A percentile compares a stretch with the other conserved stretches of the same genome.
These are phyloP conservation scores for Achroia grisella DNA, from an alignment of 1,140 invertebrate genomes.

Conservation along the genomic window DNA sequence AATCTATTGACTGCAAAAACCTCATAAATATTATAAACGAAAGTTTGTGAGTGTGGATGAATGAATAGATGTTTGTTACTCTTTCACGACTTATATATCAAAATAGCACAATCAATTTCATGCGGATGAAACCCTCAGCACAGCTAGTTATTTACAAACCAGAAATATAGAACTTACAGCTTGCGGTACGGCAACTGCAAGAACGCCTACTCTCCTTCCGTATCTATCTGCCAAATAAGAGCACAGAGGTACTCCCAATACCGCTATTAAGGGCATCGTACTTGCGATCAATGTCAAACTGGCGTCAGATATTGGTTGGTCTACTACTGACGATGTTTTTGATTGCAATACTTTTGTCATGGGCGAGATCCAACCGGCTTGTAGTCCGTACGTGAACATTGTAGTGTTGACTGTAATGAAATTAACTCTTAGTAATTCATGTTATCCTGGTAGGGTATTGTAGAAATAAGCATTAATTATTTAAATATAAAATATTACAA, in stretches of 20 bases:
- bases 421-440: background rate
- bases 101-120: background rate
- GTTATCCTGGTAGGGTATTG: too few species aligned
- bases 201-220: conserved; percentile 55
- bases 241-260: conserved; percentile 27
- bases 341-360: conserved; percentile 50
- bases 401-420: conserved; percentile 63
- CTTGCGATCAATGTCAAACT: conserved; percentile 59
- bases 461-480: too few species aligned
- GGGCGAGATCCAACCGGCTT: conserved; percentile 72
- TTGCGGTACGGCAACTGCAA: conserved; percentile 30
- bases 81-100: background rate
- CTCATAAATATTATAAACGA: background rate
- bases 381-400: conserved; percentile 57
- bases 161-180: conserved; percentile 10
- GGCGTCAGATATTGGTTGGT: conserved; percentile 46
- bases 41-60: too few species aligned
- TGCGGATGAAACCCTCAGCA: too few species aligned
- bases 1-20: too few species aligned
- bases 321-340: conserved; percentile 38
- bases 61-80: too few species aligned
- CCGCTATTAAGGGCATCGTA: conserved; percentile 34
- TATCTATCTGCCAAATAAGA: conserved; percentile 40
- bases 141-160: background rate
- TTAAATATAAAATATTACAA: too few species aligned